A percentile compares a stretch with the other conserved stretches of the same genome.
Conservation (phyloP, 2,113 vertebrate species). For the Nycticryphes semicollaris region DNA sequence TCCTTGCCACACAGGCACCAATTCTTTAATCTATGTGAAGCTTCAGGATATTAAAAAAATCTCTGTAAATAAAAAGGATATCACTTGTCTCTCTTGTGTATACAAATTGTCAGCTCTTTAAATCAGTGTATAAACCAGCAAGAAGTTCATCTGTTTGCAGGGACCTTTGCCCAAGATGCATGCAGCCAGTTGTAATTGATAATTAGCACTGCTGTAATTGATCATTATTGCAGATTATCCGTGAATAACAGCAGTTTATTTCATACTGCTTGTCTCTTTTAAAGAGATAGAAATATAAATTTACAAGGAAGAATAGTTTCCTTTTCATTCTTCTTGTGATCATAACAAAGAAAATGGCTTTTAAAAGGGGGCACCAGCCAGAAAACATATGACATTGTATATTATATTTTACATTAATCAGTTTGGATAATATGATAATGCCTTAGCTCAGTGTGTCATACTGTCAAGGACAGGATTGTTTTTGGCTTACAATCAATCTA, state of each 20-base stretch:
- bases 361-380: background rate
- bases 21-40: background rate
- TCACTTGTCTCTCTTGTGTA: background rate
- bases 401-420: background rate
- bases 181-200: background rate
- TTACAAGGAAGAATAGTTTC: background rate
- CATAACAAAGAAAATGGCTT: background rate
- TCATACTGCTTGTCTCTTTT: background rate
- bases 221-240: background rate
- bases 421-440: background rate
- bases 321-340: background rate
- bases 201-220: background rate
- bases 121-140: background rate
- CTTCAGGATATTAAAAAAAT: background rate
- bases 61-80: background rate
- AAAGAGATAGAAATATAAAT: background rate
- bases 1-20: background rate
- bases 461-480: background rate
- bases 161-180: background rate
- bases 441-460: background rate
- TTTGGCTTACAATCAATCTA: background rate
- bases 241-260: background rate
- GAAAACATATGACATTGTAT: background rate
- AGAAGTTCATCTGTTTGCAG: background rate
- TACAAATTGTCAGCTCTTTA: background rate